Conservation (phyloP, 2,113 vertebrate species). For the Tachysurus fulvidraco region DNA sequence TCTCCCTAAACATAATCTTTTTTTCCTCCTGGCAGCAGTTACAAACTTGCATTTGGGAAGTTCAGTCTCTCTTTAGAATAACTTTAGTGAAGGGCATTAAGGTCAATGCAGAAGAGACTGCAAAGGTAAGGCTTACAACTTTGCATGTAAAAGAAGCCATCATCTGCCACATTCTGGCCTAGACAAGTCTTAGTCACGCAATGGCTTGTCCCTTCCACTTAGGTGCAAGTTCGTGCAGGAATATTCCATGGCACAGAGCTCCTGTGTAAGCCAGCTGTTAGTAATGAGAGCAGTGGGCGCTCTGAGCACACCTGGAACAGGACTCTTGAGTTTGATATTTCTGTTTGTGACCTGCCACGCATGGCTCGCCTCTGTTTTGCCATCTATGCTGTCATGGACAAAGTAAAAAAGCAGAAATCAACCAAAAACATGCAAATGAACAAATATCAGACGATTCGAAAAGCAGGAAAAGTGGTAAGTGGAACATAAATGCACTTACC, state of each 20-base stretch:
- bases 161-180: background rate
- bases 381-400: conserved; percentile 93
- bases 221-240: conserved; percentile 97
- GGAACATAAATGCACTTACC: background rate
- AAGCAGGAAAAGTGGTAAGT: conserved; percentile 95
- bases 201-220: background rate
- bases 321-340: conserved; percentile 90
- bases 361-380: conserved; percentile 97
- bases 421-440: conserved; percentile 85
- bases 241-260: conserved; percentile 96
- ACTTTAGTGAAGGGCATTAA: conserved; percentile 87
- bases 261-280: conserved; percentile 88
- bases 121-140: conserved; percentile 80
- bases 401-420: conserved; percentile 92
- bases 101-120: conserved; percentile 92
- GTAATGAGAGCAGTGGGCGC: conserved; percentile 86
- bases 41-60: conserved; percentile 85
- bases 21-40: conserved; percentile 64
- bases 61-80: conserved; percentile 84
- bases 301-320: conserved; percentile 89
- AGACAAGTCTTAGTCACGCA: background rate
- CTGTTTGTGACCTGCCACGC: conserved; percentile 88
- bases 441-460: conserved; percentile 98
- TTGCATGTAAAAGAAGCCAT: background rate
- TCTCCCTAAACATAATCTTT: background rate